Conservation (phyloP, 2,797 vertebrate species). For the Zenarchopterus dispar region DNA sequence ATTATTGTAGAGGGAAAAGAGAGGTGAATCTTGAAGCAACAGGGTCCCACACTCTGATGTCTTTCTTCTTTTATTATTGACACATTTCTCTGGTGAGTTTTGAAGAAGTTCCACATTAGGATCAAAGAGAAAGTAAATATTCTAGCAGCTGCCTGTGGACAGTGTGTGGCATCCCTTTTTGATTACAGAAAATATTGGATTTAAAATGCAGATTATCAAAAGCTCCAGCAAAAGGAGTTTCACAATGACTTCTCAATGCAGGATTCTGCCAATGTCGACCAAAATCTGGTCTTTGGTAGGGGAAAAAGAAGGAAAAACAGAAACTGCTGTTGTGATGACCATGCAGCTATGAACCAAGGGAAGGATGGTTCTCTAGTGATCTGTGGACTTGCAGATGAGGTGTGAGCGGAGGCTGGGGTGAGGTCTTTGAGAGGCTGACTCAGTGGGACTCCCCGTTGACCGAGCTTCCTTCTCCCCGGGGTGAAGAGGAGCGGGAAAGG, state of each 20-base stretch:
- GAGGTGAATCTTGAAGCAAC: not conserved
- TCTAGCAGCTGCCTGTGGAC: conserved; percentile 26
- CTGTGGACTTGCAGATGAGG: conserved; percentile 32
- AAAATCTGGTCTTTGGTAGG: not conserved
- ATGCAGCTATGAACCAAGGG: conserved; percentile 28
- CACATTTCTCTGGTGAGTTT: conserved; percentile 35
- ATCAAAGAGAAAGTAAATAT: conserved; percentile 35
- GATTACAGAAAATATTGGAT: conserved; percentile 10
- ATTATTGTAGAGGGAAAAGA: not conserved
- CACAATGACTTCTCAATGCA: conserved; percentile 47
- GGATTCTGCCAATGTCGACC: conserved; percentile 29
- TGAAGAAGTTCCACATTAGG: conserved; percentile 39
- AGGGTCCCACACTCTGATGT: conserved; percentile 28
- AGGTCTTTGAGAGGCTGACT: conserved; percentile 54
- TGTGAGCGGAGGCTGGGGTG: conserved; percentile 16
- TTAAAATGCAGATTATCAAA: conserved; percentile 9
- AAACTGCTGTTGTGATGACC: conserved; percentile 1
- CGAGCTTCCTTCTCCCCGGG: conserved; percentile 91
- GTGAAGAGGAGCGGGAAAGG: conserved; percentile 94
- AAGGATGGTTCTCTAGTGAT: conserved; percentile 29
- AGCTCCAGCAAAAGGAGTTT: conserved; percentile 17
- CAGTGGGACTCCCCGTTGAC: conserved; percentile 97
- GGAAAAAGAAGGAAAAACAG: not conserved
- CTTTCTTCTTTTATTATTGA: conserved; percentile 14
- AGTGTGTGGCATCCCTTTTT: conserved; percentile 19